Conservation (phyloP, 2,888 invertebrate species). For the Hypomecis punctinalis region DNA sequence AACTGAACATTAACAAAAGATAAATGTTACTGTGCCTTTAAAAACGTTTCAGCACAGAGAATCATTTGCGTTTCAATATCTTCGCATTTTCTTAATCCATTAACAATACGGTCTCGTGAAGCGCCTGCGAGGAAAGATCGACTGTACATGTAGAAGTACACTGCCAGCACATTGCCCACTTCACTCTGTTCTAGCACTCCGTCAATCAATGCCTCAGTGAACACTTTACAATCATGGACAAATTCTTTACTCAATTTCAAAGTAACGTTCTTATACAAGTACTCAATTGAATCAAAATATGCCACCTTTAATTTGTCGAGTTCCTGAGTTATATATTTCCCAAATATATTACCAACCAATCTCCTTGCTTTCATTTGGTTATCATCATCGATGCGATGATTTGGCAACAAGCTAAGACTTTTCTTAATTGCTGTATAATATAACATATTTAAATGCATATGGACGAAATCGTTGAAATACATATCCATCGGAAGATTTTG, state of each 20-base stretch:
- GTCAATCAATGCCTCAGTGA: background rate
- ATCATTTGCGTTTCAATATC: conserved; percentile 5
- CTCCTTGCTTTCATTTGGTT: conserved; percentile 50
- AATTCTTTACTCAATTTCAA: background rate
- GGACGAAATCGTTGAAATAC: conserved; percentile 52
- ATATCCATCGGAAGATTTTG: conserved; percentile 54
- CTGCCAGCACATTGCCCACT: background rate
- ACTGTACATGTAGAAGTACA: background rate
- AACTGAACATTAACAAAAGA: background rate
- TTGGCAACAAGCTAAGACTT: conserved; percentile 32
- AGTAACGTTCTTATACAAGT: background rate
- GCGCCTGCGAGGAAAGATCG: background rate
- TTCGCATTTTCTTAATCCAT: conserved; percentile 6
- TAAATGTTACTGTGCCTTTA: background rate
- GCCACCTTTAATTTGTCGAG: background rate
- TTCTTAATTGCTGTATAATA: conserved; percentile 61
- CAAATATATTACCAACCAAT: conserved; percentile 59
- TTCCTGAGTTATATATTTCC: conserved; percentile 44
- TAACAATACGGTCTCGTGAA: background rate
- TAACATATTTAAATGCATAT: conserved; percentile 61
- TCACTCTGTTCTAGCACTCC: background rate
- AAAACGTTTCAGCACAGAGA: conserved; percentile 2
- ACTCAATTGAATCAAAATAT: conserved; percentile 11
- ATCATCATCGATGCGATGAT: conserved; percentile 35
- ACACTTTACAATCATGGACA: background rate